Evolutionary conservation across 2,113 vertebrate species (phyloP), one percentile per base, ranked within the genome.

Genomic region (Rhipidura dahli): DNA sequence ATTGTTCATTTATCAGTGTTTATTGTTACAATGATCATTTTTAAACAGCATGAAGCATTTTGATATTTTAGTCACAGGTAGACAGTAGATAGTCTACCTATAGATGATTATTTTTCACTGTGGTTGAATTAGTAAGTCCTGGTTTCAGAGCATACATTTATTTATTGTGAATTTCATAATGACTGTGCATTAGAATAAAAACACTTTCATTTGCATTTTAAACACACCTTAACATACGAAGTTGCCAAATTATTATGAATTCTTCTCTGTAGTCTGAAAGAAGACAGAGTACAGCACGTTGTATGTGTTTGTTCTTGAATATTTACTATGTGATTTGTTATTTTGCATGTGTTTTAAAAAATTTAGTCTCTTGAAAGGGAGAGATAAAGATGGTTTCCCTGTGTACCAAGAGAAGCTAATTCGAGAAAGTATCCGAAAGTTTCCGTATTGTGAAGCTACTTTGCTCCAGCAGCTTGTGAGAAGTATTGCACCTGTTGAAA

Each of bases 381-480:
- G 98, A 84, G 98, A 99, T 17, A 96, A 97, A 30, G 99, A 99
- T 69, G 98, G 99, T 69, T 99, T 99, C 87, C 99, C 99, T 0
- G 96, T 99, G 11, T 99, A 98, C 85, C 99, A 99, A 95, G 99
- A 99, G 96, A 99, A 99, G 97, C 97, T 99, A 60, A 98, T 99
- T 90, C 96, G 99, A 94, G 99, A 99, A 94, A 99, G 99, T 64
- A 99, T 99, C 95, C 98, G 99, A 18, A 99, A 99, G 96, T 99
- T 99, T 90, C 99, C 99, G 7, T 99, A 98, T 96, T 99, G 99
- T 53, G 99, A 99, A 89, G 98, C 99, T 9, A 99, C 99, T 0
- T 97, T 99, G 91, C 98, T 99, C 56, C 99, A 99, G 98, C 99
- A 99, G 97, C 98, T 99, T 72, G 99, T 99, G 76, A 98, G 99